Base-by-base conservation (phyloP, 1,140 invertebrate species). In the Drosophila pseudoobscura region DNA sequence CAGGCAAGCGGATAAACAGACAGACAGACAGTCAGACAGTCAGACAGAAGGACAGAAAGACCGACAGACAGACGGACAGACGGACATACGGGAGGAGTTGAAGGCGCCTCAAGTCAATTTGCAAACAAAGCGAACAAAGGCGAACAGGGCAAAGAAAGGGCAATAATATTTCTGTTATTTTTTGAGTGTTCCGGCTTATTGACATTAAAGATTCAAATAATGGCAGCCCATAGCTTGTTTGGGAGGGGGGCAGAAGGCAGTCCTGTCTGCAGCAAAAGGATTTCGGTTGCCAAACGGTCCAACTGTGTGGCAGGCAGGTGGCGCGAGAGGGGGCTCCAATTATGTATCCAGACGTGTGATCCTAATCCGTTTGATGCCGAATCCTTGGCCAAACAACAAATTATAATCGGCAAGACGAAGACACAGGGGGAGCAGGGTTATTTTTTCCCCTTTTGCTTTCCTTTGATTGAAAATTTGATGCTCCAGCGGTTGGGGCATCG, bases 201-300 rank as follows among this genome's bases (percentile, higher is more conserved):
- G 80, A 87, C 83, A 85, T 85, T 85, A 85, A 85, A 85, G 83
- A 85, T 85, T 85, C 78, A 85, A 70, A 87, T 87, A 71, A 74
- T 85, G 59, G 47, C 52, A 20, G 15, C 6, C 29, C 45, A 45
- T 20, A 26, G 31, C 9, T 31, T 26, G 59, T 8, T 15, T 17
- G 35, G 13, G 17, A 11, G 20, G 17, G 3, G 9, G 3, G 47
- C 47, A 49, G 68, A 47, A 41, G 24, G 62, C 63, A 29, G 29
- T 76, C 53, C 74, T 63, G 71, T 46, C 71, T 79, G 80, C 80
- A n/a, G 13, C 77, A 44, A 54, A 62, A 55, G 57, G 78, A 75
- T 68, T 85, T 85, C 52, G 62, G 49, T 78, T 88, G 78, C 78
- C 82, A 85, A 87, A 69, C 63, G 76, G 71, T 46, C 44, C 29